Base-by-base conservation (phyloP, 92 coral and sea anemone genomes). In the Galaxea fascicularis region DNA sequence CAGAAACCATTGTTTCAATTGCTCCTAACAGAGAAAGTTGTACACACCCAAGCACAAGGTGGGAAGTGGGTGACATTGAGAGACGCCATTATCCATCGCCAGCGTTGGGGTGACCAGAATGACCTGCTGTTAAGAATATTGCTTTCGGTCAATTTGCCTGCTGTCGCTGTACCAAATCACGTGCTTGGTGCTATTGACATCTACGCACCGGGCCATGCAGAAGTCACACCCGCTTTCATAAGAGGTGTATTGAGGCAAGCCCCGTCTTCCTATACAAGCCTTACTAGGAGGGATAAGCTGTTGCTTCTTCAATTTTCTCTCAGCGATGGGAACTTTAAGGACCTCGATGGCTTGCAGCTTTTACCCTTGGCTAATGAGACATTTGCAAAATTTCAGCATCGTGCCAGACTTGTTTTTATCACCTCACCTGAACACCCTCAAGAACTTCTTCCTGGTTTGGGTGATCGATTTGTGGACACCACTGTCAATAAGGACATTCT, bases 351-450 rank as follows among this genome's bases (percentile, higher is more conserved):
- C 29, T 86, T 95, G 44, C 74, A 89, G 47, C 91, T 95, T 26
- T 87, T 95, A 0, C 98, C 98, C 3, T 73, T 92, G 30, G 83
- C 96, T 30, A 79, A 87, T 65, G 90, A 84, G 82, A 49, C 67
- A n/a, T 95, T 95, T 66, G 49, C 87, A 44, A 46, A 47, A 18
- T 95, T 95, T 85, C 25, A 41, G 22, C 20, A 28, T 29, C 70
- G 72, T 27, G 53, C 49, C 71, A 72, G 15, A 14, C 73, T 77
- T 20, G 71, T 95, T 24, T 95, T 78, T 73, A 83, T 95, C 59
- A 74, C 88, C 31, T 88, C 91, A n/a, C 80, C 63, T 13, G 86
- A 85, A 29, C 95, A 93, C 68, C 91, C 91, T 8, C 90, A 74
- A 63, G 82, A 85, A 17, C 86, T 95, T 77, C 80, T 95, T 4